Base-by-base conservation (phyloP, 2,888 invertebrate genomes). In the Phanerotoma sp. region DNA sequence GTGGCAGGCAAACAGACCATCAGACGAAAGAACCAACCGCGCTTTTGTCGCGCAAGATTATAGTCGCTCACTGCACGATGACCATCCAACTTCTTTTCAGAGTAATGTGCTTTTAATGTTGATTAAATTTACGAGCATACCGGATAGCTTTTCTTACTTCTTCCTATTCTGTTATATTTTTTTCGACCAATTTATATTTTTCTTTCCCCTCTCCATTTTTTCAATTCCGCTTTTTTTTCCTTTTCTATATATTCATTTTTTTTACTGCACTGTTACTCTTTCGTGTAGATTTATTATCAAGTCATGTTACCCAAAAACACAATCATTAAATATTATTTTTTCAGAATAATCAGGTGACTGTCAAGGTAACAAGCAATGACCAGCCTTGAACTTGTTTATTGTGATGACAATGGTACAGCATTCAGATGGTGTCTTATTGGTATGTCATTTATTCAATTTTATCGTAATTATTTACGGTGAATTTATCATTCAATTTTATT, bases 91-190 rank as follows among this genome's bases (percentile, higher is more conserved):
- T 54, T 49, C 48, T 44, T 48, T 49, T 48, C 35, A 37, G 49
- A 53, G 56, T 61, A 59, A 62, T 62, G 62, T 58, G 61, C 57
- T 61, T 62, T 62, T 62, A 62, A 62, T 62, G 62, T 62, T 62
- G 56, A 62, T 61, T 62, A 61, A 61, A 62, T 61, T 62, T 62
- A 62, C 58, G 61, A 62, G 59, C 47, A 54, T 54, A 48, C 54
- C 59, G 55, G 37, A 53, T 57, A 52, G 38, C 20, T 18, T 38
- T 38, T 38, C 38, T 38, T 18, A 18, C 35, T 35, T 38, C 20
- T 20, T 18, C 20, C 18, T 22, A n/a, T n/a, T n/a, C n/a, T n/a
- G 18, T 40, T 40, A 20, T 10, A 20, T 20, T 40, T 21, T 20
- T 21, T 49, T 10, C 22, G n/a, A n/a, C n/a, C n/a, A n/a, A n/a